These are phyloP conservation scores for Hyphantria cunea DNA, from an alignment of 1,140 invertebrate species.

Conservation along the genomic window DNA sequence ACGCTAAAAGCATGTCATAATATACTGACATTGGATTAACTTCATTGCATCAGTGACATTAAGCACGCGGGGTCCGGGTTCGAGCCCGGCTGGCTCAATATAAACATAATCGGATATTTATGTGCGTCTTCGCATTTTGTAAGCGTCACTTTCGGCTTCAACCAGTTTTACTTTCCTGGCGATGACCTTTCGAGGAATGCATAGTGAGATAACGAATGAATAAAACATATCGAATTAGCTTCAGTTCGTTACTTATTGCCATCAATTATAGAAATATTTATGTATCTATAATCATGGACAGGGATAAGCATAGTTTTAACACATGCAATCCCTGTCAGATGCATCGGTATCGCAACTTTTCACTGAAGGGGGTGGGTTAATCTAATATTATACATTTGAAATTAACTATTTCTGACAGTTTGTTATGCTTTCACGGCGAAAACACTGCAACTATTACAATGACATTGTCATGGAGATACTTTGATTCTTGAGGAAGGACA, in stretches of 20 bases:
- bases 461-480: too few species aligned
- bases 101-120: conserved; percentile 50
- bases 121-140: conserved; percentile 51
- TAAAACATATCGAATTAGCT: conserved; percentile 48
- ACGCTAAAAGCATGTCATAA: conserved; percentile 47
- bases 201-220: conserved; percentile 65
- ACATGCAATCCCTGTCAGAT: too few species aligned
- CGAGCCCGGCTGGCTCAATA: conserved; percentile 23
- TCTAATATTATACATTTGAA: too few species aligned
- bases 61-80: conserved; percentile 44
- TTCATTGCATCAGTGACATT: conserved; percentile 53
- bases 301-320: too few species aligned
- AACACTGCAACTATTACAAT: too few species aligned
- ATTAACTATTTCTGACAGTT: too few species aligned
- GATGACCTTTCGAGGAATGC: conserved; percentile 68
- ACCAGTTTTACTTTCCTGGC: conserved; percentile 73
- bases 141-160: conserved; percentile 62
- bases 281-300: too few species aligned
- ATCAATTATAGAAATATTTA: too few species aligned
- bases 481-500: too few species aligned
- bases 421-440: too few species aligned
- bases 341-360: too few species aligned
- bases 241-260: conserved; percentile 1
- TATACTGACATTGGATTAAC: conserved; percentile 57
- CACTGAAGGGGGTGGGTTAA: too few species aligned